These are phyloP conservation scores for Sphecodes monilicornis DNA, from an alignment of 2,888 invertebrate genomes.

Conservation along the genomic window DNA sequence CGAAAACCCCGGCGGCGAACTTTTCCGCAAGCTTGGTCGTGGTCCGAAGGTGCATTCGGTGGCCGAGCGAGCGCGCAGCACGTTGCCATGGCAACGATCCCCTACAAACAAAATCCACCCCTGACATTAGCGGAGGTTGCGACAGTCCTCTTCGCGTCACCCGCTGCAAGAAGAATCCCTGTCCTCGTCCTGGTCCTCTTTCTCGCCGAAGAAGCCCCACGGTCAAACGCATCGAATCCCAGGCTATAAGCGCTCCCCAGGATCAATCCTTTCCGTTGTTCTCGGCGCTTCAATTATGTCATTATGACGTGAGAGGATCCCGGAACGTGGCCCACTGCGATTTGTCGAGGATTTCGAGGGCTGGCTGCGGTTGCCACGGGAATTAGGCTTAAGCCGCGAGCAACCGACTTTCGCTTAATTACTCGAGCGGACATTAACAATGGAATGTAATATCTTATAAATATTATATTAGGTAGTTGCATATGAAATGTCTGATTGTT, in stretches of 20 bases:
- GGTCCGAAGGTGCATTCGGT: constrained; percentile 71
- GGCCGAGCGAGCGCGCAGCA: constrained; percentile 60
- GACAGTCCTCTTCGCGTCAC: constrained; percentile 29
- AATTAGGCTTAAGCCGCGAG: neutral
- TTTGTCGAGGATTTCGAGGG: constrained; percentile 15
- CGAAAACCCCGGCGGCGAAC: constrained; percentile 57
- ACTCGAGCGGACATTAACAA: neutral
- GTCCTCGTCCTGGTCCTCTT: neutral
- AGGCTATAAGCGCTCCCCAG: constrained; percentile 21
- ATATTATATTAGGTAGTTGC: no score
- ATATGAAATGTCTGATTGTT: no score
- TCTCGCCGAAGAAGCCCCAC: constrained; percentile 26
- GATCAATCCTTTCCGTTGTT: constrained; percentile 16
- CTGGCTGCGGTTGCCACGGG: neutral
- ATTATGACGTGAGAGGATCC: neutral
- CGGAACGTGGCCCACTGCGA: constrained; percentile 1
- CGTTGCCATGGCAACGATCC: constrained; percentile 74
- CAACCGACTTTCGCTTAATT: neutral
- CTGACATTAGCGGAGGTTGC: constrained; percentile 14
- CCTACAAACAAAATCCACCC: constrained; percentile 75
- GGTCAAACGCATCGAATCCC: constrained; percentile 27
- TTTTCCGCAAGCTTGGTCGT: constrained; percentile 60
- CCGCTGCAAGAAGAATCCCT: constrained; percentile 51
- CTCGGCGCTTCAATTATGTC: constrained; percentile 7
- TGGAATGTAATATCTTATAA: no score